These are phyloP conservation scores for Diplolepis rosae DNA, from an alignment of 2,888 invertebrate genomes.

Conservation along the genomic window DNA sequence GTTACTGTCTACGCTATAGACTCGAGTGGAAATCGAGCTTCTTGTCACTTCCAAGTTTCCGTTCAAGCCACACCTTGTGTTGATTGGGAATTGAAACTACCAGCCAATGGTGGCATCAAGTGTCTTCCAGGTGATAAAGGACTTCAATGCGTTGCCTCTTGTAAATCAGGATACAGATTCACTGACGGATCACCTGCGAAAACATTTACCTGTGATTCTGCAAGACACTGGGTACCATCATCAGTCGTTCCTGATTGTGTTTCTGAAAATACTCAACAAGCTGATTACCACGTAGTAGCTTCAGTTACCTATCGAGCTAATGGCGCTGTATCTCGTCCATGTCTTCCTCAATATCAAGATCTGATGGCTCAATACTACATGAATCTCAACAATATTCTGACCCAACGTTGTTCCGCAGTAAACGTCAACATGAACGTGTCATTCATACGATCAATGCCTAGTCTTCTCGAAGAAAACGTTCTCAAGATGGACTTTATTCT, in stretches of 20 bases:
- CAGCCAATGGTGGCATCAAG: constrained; percentile 91
- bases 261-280: constrained; percentile 95
- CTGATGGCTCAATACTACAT: constrained; percentile 86
- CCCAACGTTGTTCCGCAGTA: constrained; percentile 94
- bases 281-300: constrained; percentile 93
- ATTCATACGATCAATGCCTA: constrained; percentile 88
- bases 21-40: constrained; percentile 89
- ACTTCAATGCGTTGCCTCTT: constrained; percentile 91
- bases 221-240: constrained; percentile 89
- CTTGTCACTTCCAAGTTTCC: constrained; percentile 94
- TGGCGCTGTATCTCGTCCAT: constrained; percentile 89
- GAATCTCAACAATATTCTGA: constrained; percentile 86
- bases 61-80: constrained; percentile 96
- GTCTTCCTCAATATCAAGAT: constrained; percentile 90
- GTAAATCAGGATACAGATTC: constrained; percentile 90
- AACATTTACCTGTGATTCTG: constrained; percentile 88
- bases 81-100: constrained; percentile 93
- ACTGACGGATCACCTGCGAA: constrained; percentile 93
- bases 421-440: constrained; percentile 96
- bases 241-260: constrained; percentile 96
- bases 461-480: constrained; percentile 88
- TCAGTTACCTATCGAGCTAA: constrained; percentile 91
- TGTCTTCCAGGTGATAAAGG: constrained; percentile 89
- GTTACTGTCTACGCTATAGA: constrained; percentile 93
- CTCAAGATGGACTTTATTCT: constrained; percentile 93